phyloP scores from a whole-genome alignment of 2,113 vertebrate species.

The Scopus umbretta region DNA sequence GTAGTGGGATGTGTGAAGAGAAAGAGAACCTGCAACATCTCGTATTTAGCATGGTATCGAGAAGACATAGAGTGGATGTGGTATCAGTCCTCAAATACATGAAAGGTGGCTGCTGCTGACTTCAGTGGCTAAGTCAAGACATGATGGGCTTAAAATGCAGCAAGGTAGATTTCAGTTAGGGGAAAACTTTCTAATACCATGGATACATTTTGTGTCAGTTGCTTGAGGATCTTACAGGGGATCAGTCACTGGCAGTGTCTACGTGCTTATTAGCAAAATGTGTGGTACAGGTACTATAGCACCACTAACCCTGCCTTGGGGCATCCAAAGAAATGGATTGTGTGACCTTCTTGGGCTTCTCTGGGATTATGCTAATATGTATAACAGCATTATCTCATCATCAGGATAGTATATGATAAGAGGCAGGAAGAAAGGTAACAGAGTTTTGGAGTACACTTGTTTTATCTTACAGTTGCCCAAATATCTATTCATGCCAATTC shows the following conservation, averaged over 20 bases:
- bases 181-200: background rate
- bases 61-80: background rate
- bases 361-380: background rate
- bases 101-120: background rate
- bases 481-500: background rate
- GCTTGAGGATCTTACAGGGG: background rate
- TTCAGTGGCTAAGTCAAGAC: background rate
- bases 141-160: background rate
- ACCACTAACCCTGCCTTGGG: background rate
- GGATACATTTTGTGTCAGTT: background rate
- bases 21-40: background rate
- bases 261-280: background rate
- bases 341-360: background rate
- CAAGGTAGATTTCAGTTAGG: background rate
- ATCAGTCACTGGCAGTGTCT: background rate
- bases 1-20: conserved; percentile 4
- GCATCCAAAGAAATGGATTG: background rate
- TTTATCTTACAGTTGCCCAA: background rate
- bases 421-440: background rate
- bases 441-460: background rate
- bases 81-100: background rate
- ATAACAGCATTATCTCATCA: background rate
- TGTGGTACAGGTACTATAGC: background rate
- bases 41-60: background rate
- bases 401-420: background rate